Percentiles rank a stretch among this genome's conserved stretches.
phyloP scores from a whole-genome alignment of 1,140 invertebrate genomes.

The Aphidius gifuensis region DNA sequence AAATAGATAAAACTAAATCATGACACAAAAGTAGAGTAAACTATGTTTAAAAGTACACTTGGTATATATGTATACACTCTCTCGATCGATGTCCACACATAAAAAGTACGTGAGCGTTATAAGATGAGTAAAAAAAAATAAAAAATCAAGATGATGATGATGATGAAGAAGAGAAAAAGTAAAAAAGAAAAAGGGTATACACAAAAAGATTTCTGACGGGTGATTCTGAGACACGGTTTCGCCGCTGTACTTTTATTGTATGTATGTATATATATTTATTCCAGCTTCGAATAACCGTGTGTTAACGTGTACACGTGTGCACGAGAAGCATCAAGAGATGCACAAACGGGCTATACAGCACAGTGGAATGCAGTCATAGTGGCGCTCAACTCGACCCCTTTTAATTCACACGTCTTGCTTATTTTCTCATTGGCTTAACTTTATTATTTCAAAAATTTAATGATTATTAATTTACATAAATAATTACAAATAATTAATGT shows the following conservation, averaged over 20 bases:
- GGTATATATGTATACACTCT: not conserved
- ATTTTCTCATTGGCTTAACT: not conserved
- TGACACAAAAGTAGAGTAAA: too few species aligned
- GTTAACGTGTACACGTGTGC: constrained; percentile 35
- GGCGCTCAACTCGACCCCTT: constrained; percentile 53
- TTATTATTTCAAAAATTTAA: too few species aligned
- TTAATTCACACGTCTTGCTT: constrained; percentile 44
- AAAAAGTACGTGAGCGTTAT: not conserved
- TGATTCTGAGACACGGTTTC: constrained; percentile 36
- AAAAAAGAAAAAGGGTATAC: constrained; percentile 11
- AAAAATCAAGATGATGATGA: constrained; percentile 12
- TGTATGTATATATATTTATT: constrained; percentile 26
- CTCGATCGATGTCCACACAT: constrained; percentile 6
- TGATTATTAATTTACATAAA: too few species aligned
- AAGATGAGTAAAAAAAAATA: not conserved
- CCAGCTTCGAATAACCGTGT: constrained; percentile 25
- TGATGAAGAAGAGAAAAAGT: not conserved
- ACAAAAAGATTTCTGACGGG: constrained; percentile 30
- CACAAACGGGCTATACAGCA: constrained; percentile 37
- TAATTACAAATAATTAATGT: too few species aligned
- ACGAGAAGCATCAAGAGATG: constrained; percentile 8
- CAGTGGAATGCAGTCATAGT: constrained; percentile 54
- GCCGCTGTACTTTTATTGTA: constrained; percentile 20
- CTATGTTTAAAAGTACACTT: too few species aligned
- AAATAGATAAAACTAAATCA: too few species aligned